These are phyloP conservation scores for Apamea crenata DNA, from an alignment of 2,888 invertebrate species.

Conservation along the genomic window DNA sequence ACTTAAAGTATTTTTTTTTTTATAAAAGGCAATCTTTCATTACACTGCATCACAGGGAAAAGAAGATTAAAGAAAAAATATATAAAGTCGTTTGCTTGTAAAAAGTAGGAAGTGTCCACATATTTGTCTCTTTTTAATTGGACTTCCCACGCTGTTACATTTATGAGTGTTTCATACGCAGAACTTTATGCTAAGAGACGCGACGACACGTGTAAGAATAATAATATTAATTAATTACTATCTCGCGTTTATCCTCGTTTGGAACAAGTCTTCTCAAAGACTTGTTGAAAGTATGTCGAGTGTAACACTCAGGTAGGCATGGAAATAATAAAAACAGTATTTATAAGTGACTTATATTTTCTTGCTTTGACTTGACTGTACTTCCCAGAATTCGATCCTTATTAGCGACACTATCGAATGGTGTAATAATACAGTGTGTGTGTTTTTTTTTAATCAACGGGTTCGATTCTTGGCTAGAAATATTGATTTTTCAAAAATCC, in stretches of 20 bases:
- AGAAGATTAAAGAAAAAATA: not conserved
- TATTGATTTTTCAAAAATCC: too few relatives aligned
- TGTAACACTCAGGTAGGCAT: too few relatives aligned
- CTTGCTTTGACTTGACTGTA: too few relatives aligned
- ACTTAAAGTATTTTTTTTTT: not conserved
- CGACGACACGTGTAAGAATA: not conserved
- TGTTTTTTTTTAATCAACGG: too few relatives aligned
- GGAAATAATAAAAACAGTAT: too few relatives aligned
- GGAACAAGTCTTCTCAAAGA: not conserved
- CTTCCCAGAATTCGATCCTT: too few relatives aligned
- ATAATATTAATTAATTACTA: not conserved
- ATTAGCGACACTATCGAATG: too few relatives aligned
- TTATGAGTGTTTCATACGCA: not conserved
- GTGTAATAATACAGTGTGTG: too few relatives aligned
- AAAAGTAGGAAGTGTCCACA: slow-evolving; percentile 1
- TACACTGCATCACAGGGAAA: not conserved
- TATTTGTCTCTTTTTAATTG: slow-evolving; percentile 31
- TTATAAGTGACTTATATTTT: too few relatives aligned
- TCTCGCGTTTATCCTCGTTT: not conserved
- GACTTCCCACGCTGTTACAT: slow-evolving; percentile 4
- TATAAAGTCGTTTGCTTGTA: not conserved
- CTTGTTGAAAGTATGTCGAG: not conserved
- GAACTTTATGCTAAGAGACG: not conserved
- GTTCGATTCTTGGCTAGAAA: too few relatives aligned
- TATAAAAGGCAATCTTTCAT: not conserved